These are phyloP conservation scores for Oenanthe oenanthe DNA, from an alignment of 2,113 vertebrate genomes.

Conservation along the genomic window DNA sequence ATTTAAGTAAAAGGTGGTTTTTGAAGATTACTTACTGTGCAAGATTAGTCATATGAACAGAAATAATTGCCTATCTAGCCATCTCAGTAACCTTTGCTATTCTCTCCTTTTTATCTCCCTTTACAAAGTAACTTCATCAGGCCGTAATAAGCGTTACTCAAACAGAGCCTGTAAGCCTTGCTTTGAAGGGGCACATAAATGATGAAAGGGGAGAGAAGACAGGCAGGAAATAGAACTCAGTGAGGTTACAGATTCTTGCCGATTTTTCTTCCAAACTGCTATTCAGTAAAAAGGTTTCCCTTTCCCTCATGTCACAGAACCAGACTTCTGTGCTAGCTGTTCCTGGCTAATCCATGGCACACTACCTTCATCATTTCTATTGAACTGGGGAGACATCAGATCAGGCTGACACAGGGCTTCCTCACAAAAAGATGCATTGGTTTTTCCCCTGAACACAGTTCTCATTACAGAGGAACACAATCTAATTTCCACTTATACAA, in stretches of 20 bases:
- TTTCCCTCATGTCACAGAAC: background rate
- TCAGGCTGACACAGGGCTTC: slow-evolving; percentile 1
- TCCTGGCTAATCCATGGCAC: slow-evolving; percentile 1
- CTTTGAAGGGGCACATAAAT: background rate
- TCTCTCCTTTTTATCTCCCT: background rate
- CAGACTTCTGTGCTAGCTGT: background rate
- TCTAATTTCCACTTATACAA: slow-evolving; percentile 61
- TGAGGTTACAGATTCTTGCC: slow-evolving; percentile 20
- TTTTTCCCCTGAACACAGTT: slow-evolving; percentile 31
- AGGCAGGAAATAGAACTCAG: slow-evolving; percentile 36
- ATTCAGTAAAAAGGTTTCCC: slow-evolving; percentile 9
- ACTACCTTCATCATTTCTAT: slow-evolving; percentile 19
- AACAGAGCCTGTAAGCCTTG: background rate
- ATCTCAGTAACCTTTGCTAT: background rate
- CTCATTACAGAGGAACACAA: slow-evolving; percentile 40
- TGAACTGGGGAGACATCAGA: background rate
- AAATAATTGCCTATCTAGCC: slow-evolving; percentile 28
- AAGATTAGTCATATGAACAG: background rate
- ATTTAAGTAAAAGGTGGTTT: slow-evolving; percentile 11
- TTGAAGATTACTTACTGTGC: background rate
- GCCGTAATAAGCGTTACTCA: background rate
- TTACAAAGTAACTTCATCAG: slow-evolving; percentile 47
- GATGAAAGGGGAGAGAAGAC: slow-evolving; percentile 10
- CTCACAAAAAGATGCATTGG: slow-evolving; percentile 50
- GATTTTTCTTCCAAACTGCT: slow-evolving; percentile 29